phyloP scores from a whole-genome alignment of 2,797 vertebrate species.

The Rhodeus uyekii region DNA sequence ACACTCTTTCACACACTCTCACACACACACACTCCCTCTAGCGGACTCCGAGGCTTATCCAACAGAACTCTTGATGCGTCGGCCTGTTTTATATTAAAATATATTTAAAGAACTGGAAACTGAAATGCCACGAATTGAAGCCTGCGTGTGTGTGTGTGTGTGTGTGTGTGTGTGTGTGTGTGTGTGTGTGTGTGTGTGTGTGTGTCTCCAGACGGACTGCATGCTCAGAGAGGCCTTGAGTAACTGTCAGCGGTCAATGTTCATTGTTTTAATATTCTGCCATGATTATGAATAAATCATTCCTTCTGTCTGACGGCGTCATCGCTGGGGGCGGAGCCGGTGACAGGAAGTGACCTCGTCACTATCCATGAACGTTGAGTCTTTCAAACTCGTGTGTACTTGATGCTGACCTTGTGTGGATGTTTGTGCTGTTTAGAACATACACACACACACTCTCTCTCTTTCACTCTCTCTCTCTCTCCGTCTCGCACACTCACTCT shows the following conservation, averaged over 20 bases:
- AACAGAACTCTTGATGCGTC: constrained; percentile 67
- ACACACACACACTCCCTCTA: neutral
- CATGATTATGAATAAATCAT: constrained; percentile 85
- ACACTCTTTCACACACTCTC: neutral
- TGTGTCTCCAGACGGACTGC: neutral
- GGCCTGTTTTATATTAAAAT: constrained; percentile 83
- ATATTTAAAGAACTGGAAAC: constrained; percentile 72
- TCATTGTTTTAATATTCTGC: constrained; percentile 82
- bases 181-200: neutral
- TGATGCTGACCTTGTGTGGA: neutral
- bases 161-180: neutral
- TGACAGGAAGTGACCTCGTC: neutral
- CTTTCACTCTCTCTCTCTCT: no score
- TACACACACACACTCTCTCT: neutral
- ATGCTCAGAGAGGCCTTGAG: constrained; percentile 73
- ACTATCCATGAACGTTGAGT: neutral
- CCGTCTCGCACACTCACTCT: no score
- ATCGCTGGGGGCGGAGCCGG: neutral
- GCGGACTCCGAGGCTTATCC: constrained; percentile 9
- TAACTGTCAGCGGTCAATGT: constrained; percentile 82
- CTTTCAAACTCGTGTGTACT: neutral
- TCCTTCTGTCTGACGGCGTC: constrained; percentile 71
- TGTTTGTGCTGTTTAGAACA: neutral
- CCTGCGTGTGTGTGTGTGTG: neutral
- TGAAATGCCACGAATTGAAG: neutral